phyloP scores from a whole-genome alignment of 2,888 invertebrate species.

The Tupiocoris notatus region DNA sequence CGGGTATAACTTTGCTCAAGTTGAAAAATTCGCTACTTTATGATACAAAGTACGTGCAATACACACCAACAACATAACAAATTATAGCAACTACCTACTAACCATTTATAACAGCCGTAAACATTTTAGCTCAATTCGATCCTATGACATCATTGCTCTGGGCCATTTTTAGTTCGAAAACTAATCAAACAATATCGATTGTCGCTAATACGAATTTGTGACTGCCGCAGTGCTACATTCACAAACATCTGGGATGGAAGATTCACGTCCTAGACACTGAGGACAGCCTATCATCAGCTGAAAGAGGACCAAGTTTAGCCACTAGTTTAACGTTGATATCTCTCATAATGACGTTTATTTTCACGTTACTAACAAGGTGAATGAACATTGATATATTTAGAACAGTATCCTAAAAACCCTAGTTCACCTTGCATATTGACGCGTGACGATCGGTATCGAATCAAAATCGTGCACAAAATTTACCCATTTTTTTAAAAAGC shows the following conservation, averaged over 20 bases:
- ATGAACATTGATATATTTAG: conserved; percentile 19
- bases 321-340: conserved; percentile 4
- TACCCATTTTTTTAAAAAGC: too few relatives aligned
- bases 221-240: conserved; percentile 77
- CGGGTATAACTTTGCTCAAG: too few relatives aligned
- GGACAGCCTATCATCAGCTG: conserved; percentile 8
- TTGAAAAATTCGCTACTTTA: too few relatives aligned
- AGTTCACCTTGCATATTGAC: background rate
- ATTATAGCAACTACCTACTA: too few relatives aligned
- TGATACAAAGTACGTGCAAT: too few relatives aligned
- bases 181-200: background rate
- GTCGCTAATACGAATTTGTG: background rate
- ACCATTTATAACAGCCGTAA: too few relatives aligned
- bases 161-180: too few relatives aligned
- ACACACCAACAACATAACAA: too few relatives aligned
- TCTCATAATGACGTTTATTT: conserved; percentile 4
- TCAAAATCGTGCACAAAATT: conserved; percentile 2
- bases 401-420: background rate
- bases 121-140: too few relatives aligned
- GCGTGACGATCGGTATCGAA: background rate
- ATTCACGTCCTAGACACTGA: conserved; percentile 76
- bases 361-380: conserved; percentile 24
- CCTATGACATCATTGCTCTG: too few relatives aligned
- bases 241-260: conserved; percentile 89
- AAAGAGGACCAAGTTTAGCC: conserved; percentile 26